phyloP scores from a whole-genome alignment of 2,113 vertebrate species.

The Fukomys damarensis region DNA sequence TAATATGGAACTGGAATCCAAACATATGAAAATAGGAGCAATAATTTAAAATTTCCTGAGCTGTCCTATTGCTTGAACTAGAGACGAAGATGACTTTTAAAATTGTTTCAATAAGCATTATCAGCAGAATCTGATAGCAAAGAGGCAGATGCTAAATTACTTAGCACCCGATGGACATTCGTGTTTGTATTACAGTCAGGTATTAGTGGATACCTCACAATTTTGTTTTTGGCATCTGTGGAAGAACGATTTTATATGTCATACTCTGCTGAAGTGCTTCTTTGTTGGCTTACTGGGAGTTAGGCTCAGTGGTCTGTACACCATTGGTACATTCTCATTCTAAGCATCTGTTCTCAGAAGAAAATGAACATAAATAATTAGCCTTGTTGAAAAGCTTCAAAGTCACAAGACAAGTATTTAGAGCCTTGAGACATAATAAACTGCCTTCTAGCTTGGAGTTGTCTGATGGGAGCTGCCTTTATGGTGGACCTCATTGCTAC shows the following conservation, averaged over 20 bases:
- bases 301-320: conserved; percentile 32
- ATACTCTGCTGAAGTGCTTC: conserved; percentile 14
- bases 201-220: conserved; percentile 27
- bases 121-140: conserved; percentile 25
- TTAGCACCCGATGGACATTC: neutral
- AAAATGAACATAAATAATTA: conserved; percentile 48
- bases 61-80: conserved; percentile 9
- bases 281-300: neutral
- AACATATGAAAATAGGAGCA: neutral
- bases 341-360: conserved; percentile 57
- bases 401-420: conserved; percentile 47
- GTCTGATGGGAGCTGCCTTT: neutral
- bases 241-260: conserved; percentile 19
- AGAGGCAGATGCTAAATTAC: conserved; percentile 18
- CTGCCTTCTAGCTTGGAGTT: neutral
- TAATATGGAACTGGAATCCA: neutral
- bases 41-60: conserved; percentile 3
- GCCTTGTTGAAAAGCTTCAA: conserved; percentile 34
- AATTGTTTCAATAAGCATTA: neutral
- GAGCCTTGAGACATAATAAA: neutral
- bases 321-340: conserved; percentile 17
- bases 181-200: neutral
- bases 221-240: neutral
- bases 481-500: neutral
- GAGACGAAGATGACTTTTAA: neutral